Percentiles rank a stretch among this genome's conserved stretches.
phyloP scores from a whole-genome alignment of 1,140 invertebrate species.

The Hyphantria cunea region DNA sequence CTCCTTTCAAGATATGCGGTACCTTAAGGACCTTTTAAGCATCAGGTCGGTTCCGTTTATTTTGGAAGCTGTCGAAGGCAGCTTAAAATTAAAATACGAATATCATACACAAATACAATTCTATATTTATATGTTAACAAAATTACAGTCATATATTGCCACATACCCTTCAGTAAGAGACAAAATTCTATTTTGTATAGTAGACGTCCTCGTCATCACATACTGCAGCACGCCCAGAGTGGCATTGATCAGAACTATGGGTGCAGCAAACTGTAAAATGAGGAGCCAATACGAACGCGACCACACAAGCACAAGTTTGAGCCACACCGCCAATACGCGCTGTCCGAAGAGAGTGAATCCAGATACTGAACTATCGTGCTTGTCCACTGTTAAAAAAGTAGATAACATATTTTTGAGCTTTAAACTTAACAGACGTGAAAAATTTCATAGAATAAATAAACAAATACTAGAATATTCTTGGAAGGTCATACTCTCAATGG shows the following conservation, averaged over 20 bases:
- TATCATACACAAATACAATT: too few relatives aligned
- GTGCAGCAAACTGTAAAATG: conserved; percentile 58
- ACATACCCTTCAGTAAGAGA: conserved; percentile 60
- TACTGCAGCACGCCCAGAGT: conserved; percentile 54
- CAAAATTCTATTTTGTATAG: conserved; percentile 46
- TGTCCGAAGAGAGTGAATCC: conserved; percentile 49
- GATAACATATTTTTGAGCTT: background rate
- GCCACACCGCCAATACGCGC: conserved; percentile 59
- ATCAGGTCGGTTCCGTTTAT: too few relatives aligned
- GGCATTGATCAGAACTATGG: conserved; percentile 54
- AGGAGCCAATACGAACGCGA: conserved; percentile 58
- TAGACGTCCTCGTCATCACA: conserved; percentile 39
- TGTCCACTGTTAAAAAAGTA: conserved; percentile 42
- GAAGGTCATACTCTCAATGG: too few relatives aligned
- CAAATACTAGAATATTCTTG: too few relatives aligned
- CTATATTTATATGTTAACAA: too few relatives aligned
- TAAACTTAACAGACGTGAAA: too few relatives aligned
- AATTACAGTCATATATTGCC: too few relatives aligned
- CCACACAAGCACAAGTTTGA: conserved; percentile 63
- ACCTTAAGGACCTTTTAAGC: too few relatives aligned
- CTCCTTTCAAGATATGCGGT: too few relatives aligned
- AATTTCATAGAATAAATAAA: too few relatives aligned
- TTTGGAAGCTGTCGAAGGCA: too few relatives aligned
- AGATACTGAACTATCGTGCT: conserved; percentile 37
- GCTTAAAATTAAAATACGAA: too few relatives aligned